A percentile compares a stretch with the other conserved stretches of the same genome.
Conservation (phyloP, 2,113 vertebrate genomes). For the Crocuta crocuta region DNA sequence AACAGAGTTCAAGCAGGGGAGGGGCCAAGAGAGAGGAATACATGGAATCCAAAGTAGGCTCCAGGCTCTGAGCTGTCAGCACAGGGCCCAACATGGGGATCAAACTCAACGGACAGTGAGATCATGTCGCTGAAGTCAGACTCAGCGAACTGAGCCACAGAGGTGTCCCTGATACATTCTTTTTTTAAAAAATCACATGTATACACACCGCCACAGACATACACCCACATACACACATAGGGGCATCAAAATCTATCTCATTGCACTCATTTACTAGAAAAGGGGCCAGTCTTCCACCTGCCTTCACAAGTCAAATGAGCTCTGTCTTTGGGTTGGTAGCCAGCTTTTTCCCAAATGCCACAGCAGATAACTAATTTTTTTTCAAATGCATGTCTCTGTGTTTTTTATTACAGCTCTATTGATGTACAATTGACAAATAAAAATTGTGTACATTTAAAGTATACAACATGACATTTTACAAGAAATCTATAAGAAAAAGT, state of each 20-base stretch:
- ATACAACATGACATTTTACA: not conserved
- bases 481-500: no score
- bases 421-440: not conserved
- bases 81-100: no score
- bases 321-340: not conserved
- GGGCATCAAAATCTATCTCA: not conserved
- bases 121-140: no score
- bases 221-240: not conserved
- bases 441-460: not conserved
- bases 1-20: no score
- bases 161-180: not conserved
- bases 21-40: no score
- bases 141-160: no score
- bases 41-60: no score
- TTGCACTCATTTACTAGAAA: not conserved
- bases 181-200: not conserved
- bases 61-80: no score
- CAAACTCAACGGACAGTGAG: no score
- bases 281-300: not conserved
- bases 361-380: not conserved
- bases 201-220: not conserved
- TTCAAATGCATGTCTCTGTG: not conserved
- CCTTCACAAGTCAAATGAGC: not conserved
- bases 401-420: not conserved
- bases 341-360: not conserved